Evolutionary conservation across 2,888 invertebrate genomes (phyloP).

Genomic region (Baronia brevicornis): DNA sequence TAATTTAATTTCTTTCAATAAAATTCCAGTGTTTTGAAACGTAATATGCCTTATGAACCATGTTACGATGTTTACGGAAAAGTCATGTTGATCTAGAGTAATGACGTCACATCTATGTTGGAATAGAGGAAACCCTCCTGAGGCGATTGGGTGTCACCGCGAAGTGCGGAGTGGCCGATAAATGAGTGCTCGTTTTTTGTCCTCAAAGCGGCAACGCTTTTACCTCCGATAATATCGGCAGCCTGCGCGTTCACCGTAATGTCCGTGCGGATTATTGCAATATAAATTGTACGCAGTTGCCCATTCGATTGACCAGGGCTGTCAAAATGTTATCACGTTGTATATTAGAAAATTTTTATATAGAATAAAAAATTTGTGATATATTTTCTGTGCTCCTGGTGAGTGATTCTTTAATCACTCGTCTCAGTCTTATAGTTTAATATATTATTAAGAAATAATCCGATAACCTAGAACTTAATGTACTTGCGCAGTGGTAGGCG

Average conservation of each 20-base stretch:
- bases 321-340: slow-evolving; percentile 18
- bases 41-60: no score
- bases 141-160: slow-evolving; percentile 48
- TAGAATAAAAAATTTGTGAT: slow-evolving; percentile 7
- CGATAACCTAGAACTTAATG: no score
- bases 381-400: no score
- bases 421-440: no score
- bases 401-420: no score
- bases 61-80: no score
- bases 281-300: slow-evolving; percentile 73
- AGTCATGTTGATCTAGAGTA: no score
- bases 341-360: slow-evolving; percentile 11
- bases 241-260: slow-evolving; percentile 48
- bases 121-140: slow-evolving; percentile 25
- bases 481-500: no score
- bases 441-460: no score
- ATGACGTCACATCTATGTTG: no score
- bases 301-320: slow-evolving; percentile 62
- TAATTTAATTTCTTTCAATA: no score
- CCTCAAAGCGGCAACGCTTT: slow-evolving; percentile 59
- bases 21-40: no score
- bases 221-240: slow-evolving; percentile 68
- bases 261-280: slow-evolving; percentile 71
- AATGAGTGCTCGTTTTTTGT: slow-evolving; percentile 73
- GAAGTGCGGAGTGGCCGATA: slow-evolving; percentile 60